Evolutionary conservation across 2,113 vertebrate species (phyloP).

Genomic region (Accipiter virgatus): DNA sequence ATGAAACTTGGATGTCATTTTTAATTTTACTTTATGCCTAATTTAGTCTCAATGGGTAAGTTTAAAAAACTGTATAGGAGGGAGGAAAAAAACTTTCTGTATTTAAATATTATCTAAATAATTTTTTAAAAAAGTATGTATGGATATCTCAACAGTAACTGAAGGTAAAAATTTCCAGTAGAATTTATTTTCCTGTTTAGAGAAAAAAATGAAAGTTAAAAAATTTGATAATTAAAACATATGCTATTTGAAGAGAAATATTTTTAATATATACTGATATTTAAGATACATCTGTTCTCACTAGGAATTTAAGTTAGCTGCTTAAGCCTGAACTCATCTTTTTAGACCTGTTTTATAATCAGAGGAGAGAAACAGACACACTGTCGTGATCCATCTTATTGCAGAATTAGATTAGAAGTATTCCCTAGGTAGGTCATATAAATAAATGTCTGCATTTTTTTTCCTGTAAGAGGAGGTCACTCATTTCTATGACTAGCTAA

Average conservation of each 20-base stretch:
- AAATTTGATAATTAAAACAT: background rate
- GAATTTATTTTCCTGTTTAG: background rate
- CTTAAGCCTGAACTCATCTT: background rate
- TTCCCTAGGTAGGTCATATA: background rate
- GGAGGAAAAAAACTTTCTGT: background rate
- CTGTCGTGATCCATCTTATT: background rate
- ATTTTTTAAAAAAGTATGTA: too few species aligned
- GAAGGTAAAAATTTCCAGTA: background rate
- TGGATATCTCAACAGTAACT: background rate
- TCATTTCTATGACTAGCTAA: background rate
- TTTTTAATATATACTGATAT: background rate
- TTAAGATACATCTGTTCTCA: background rate
- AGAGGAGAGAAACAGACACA: background rate
- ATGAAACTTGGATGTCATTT: fast-evolving
- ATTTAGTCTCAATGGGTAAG: background rate
- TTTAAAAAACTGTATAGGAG: background rate
- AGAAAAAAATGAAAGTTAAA: background rate
- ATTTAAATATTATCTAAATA: background rate
- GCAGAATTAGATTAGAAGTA: background rate
- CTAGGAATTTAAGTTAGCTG: background rate
- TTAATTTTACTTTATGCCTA: background rate
- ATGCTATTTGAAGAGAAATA: background rate
- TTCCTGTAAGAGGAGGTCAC: background rate
- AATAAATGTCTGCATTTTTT: background rate
- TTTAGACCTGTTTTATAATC: background rate